Base-by-base conservation (phyloP, 2,888 invertebrate genomes). In the Scaptomyza polygonia region DNA sequence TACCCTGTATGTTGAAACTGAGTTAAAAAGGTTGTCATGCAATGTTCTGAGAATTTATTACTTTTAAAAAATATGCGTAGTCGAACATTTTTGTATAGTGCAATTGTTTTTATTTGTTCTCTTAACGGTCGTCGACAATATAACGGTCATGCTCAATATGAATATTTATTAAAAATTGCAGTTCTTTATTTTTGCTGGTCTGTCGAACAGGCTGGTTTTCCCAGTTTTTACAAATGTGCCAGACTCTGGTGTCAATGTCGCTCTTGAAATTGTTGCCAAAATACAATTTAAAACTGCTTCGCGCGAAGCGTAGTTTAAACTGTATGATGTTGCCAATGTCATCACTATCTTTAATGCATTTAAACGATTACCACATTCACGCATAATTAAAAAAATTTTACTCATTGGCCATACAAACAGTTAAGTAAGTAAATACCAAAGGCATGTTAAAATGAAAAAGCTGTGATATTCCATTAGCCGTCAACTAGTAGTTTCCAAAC, bases 121-220 rank as follows among this genome's bases (percentile, higher is more conserved):
- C 40, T 54, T 36, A 36, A 36, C 14, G 36, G 25, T 7, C 7
- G 48, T n/a, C 14, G 55, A 52, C 49, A 65, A 66, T 47, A 57
- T 40, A 29, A 57, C 43, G n/a, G 43, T 6, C 18, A 30, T 42
- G 54, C 54, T 52, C 30, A 53, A 29, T 61, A 82, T 82, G 76
- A 69, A 83, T 86, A 77, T 81, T 80, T 86, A 84, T 84, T 64
- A 64, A 59, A 64, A 67, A 68, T 64, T 76, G 72, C 47, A 44
- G 52, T 58, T 16, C 34, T 49, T 30, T 25, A 14, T 42, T n/a
- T 42, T 11, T 42, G 49, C 5, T 2, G 40, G 27, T 14, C 36
- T 29, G 21, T 16, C 21, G 25, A 12, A 4, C n/a, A 21, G 0
- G 7, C 36, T 45, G 21, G 5, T 34, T 30, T 40, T 45, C 12